Evolutionary conservation across 1,140 invertebrate species (phyloP).

Genomic region (Drosophila takahashii): DNA sequence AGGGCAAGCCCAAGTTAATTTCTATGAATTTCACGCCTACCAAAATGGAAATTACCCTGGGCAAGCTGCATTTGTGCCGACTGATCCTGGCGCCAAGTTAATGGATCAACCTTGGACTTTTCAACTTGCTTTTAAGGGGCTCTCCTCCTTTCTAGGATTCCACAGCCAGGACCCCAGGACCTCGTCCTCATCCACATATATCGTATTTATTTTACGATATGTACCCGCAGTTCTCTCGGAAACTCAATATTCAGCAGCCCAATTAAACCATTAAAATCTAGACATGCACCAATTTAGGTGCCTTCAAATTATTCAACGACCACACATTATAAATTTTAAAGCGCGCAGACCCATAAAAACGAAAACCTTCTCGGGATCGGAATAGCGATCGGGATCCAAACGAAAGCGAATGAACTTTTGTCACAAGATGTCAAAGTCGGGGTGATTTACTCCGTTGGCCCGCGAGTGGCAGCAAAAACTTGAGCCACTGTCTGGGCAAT

Average conservation of each 20-base stretch:
- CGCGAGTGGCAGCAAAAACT: conserved; percentile 47
- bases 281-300: conserved; percentile 82
- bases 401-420: conserved; percentile 56
- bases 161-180: no score
- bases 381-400: background rate
- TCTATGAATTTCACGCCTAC: conserved; percentile 82
- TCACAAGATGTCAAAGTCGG: conserved; percentile 74
- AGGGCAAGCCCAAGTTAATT: conserved; percentile 54
- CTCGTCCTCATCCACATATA: no score
- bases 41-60: conserved; percentile 31
- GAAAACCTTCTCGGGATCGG: background rate
- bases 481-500: conserved; percentile 35
- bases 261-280: conserved; percentile 81
- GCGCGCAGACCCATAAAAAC: conserved; percentile 59
- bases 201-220: conserved; percentile 9
- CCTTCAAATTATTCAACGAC: conserved; percentile 81
- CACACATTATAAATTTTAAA: conserved; percentile 83
- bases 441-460: conserved; percentile 73
- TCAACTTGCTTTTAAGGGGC: background rate
- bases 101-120: conserved; percentile 33
- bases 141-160: conserved; percentile 10
- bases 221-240: conserved; percentile 1
- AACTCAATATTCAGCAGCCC: conserved; percentile 49
- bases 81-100: conserved; percentile 64
- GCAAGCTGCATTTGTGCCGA: conserved; percentile 30